Evolutionary conservation across 2,797 vertebrate genomes (phyloP).

Genomic region (Limosa lapponica): DNA sequence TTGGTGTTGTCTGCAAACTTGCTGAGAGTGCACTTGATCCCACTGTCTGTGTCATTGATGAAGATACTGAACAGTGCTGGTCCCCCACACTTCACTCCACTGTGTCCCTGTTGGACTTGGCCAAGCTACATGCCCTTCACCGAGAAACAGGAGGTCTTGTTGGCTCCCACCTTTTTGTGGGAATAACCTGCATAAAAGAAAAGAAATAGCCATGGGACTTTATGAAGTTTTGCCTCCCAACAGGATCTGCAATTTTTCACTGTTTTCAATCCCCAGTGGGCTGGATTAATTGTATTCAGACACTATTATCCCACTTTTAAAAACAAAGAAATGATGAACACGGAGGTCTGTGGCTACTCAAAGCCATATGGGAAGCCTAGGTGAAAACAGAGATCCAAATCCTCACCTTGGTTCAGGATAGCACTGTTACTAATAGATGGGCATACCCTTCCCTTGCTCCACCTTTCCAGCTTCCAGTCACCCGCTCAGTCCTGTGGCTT

Average conservation of each 20-base stretch:
- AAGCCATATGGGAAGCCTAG: background rate
- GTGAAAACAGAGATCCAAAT: background rate
- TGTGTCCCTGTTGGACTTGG: background rate
- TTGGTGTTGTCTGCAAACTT: background rate
- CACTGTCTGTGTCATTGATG: background rate
- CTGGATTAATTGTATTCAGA: background rate
- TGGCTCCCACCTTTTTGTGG: background rate
- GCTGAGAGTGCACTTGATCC: background rate
- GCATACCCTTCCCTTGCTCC: background rate
- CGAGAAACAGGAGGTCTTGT: background rate
- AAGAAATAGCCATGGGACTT: background rate
- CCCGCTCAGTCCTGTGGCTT: background rate
- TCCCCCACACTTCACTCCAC: background rate
- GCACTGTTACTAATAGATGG: background rate
- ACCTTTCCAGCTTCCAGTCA: background rate
- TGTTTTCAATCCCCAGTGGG: background rate
- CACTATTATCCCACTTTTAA: background rate
- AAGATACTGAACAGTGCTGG: background rate
- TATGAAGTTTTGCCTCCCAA: background rate
- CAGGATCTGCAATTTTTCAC: background rate
- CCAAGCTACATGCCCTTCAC: background rate
- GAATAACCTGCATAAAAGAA: background rate
- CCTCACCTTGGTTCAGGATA: background rate
- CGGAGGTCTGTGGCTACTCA: background rate
- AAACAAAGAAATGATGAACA: background rate